Base-by-base conservation (phyloP, 2,113 vertebrate genomes). In the Tachuris rubrigastra region DNA sequence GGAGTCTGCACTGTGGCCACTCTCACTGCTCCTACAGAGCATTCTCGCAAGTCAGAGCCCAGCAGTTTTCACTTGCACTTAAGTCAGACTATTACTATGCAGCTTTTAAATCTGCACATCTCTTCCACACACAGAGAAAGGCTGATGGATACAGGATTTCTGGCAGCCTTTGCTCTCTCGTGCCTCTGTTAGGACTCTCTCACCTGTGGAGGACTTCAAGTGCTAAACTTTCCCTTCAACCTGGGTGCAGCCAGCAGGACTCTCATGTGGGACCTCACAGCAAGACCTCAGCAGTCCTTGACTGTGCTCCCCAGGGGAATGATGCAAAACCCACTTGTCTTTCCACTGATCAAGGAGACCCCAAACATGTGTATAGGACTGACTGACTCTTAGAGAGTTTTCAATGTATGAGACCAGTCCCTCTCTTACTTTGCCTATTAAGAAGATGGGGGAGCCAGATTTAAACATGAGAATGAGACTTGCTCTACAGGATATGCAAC, bases 1-100 rank as follows among this genome's bases (percentile, higher is more conserved):
- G 62, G 41, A 59, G 19, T 24, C 65, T n/a, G 75, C 28, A 17
- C 25, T 0, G 0, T 0, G 9, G 58, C 65, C 2, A 2, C 31
- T 33, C 24, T 44, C 23, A 28, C 60, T 82, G 67, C 14, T 76
- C 28, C 55, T 0, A 0, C 62, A 56, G 72, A 90, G 68, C 76
- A 84, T 55, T 81, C 47, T 56, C 2, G 20, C 65, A 47, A 85
- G 52, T 28, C 0, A 0, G 42, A 55, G 50, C 59, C 69, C 86
- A 41, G 73, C 37, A 78, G 73, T 67, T 97, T 91, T 53, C 52
- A 41, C 13, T 77, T 89, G 56, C 65, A 21, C 52, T 91, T 20
- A 30, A 58, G 37, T 39, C 80, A 72, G 56, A n/a, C 28, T 49
- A 4, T 72, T 24, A 4, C n/a, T 53, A 10, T 27, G 9, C 20